These are phyloP conservation scores for Drosophila santomea DNA, from an alignment of 1,140 invertebrate species.

Conservation along the genomic window DNA sequence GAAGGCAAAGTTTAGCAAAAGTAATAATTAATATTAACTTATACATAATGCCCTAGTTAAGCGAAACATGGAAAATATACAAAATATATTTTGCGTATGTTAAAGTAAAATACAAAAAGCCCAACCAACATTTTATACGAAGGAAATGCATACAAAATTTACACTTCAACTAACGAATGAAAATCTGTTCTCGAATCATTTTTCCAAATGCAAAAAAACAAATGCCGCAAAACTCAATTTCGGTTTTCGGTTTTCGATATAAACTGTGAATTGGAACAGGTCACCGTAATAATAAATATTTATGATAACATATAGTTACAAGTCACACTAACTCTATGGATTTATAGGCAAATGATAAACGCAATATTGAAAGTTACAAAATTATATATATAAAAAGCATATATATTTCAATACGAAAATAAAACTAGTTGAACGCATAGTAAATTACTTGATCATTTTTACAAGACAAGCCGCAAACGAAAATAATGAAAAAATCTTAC, in stretches of 20 bases:
- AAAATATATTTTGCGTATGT: constrained; percentile 81
- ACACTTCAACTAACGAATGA: constrained; percentile 57
- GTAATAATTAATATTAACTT: constrained; percentile 65
- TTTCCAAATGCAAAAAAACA: constrained; percentile 13
- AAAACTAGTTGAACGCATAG: constrained; percentile 64
- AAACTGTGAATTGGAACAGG: constrained; percentile 24
- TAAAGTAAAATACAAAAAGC: constrained; percentile 56
- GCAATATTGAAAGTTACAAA: constrained; percentile 57
- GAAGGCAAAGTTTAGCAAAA: constrained; percentile 57
- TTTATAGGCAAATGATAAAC: constrained; percentile 59
- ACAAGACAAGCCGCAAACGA: constrained; percentile 34
- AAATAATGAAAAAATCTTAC: constrained; percentile 25
- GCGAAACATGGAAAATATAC: constrained; percentile 63
- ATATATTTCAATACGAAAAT: constrained; percentile 46
- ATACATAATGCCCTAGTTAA: constrained; percentile 61
- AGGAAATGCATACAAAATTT: constrained; percentile 49
- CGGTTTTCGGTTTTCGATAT: constrained; percentile 39
- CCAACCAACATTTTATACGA: constrained; percentile 69
- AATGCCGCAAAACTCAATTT: constrained; percentile 35
- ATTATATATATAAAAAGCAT: constrained; percentile 46
- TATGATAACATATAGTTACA: constrained; percentile 47
- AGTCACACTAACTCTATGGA: constrained; percentile 52
- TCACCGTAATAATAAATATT: constrained; percentile 32
- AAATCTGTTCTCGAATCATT: constrained; percentile 37
- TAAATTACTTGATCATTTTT: constrained; percentile 58